Base-by-base conservation (phyloP, 2,113 vertebrate genomes). In the Melierax canorus region DNA sequence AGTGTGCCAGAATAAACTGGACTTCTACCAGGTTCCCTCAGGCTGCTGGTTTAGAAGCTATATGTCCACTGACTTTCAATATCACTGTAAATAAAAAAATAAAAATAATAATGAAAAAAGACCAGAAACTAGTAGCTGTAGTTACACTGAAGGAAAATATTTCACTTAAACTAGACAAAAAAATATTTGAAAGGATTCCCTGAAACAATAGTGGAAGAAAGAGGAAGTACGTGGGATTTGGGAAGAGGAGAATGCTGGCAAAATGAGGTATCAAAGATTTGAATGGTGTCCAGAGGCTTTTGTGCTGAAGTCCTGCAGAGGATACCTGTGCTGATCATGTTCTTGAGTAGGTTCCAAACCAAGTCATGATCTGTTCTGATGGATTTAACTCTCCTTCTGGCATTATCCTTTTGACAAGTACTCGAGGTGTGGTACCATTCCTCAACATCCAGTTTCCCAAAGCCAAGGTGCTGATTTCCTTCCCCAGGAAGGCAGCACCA, bases 361-460 rank as follows among this genome's bases (percentile, higher is more conserved):
- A 75, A 30, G 14, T 26, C 53, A 62, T n/a, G 45, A 74, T 50
- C 22, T 9, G 26, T 17, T 56, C 3, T 58, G 53, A 26, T 38
- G 29, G 41, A 6, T 91, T 93, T 89, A 69, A 34, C 20, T 75
- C 21, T 64, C 26, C 30, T 63, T 77, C 36, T 75, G n/a, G 10
- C 20, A 14, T 74, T 63, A 15, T 46, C n/a, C 15, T 43, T 89
- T 59, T n/a, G 46, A 60, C 9, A 56, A 38, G 11, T 2, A 46
- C 34, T 55, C 0, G 0, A 82, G 23, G 12, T n/a, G 6, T 50
- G 22, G 10, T 85, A 21, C 15, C 5, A 17, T 71, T 78, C 72
- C n/a, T 67, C 51, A 63, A 4, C 17, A 10, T 50, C 29, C 27
- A 17, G 11, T 50, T 86, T 79, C 11, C 30, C 12, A 23, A 80